Evolutionary conservation across 1,140 invertebrate genomes (phyloP), one percentile per base, ranked within the genome.

Genomic region (Drosophila saltans): DNA sequence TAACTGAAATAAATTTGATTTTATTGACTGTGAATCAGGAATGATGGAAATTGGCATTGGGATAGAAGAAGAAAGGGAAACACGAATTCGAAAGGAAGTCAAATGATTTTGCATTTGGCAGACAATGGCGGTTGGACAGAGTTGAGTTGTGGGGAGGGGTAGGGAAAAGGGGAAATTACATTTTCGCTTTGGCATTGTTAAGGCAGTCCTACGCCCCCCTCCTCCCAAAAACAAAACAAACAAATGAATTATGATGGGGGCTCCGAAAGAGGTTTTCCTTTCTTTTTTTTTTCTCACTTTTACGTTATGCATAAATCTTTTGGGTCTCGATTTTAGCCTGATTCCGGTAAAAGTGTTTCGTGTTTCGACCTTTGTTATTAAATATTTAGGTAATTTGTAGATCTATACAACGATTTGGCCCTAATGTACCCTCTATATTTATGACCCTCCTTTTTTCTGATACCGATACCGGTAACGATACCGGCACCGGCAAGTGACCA

Each of bases 371-470:
- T 73, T 70, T 70, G 76, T 79, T 63, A 88, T 88, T 88, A 88
- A 88, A 88, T 88, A 89, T 88, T 88, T 68, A 88, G 84, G 83
- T 86, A 88, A 88, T 88, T 88, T 88, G 83, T 89, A 80, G 84
- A 88, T 88, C 75, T 82, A 88, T 69, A 82, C 71, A 52, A 52
- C 83, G 69, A 74, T 86, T 76, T 57, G 75, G 28, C 55, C 62
- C 69, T 78, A 76, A 86, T 76, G 72, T 80, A 62, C 80, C 45
- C 24, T 73, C 55, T 78, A 80, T 77, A 83, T 88, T 88, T 80
- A 88, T 80, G 84, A 33, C 30, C 55, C 9, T 36, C 0, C 33
- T 66, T 43, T 58, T 77, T 33, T 56, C 26, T 55, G 6, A 36
- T 36, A 36, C 33, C 33, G 33, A 36, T 36, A 36, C 33, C 33